These are phyloP conservation scores for Pogona vitticeps DNA, from an alignment of 2,113 vertebrate species.

Conservation along the genomic window DNA sequence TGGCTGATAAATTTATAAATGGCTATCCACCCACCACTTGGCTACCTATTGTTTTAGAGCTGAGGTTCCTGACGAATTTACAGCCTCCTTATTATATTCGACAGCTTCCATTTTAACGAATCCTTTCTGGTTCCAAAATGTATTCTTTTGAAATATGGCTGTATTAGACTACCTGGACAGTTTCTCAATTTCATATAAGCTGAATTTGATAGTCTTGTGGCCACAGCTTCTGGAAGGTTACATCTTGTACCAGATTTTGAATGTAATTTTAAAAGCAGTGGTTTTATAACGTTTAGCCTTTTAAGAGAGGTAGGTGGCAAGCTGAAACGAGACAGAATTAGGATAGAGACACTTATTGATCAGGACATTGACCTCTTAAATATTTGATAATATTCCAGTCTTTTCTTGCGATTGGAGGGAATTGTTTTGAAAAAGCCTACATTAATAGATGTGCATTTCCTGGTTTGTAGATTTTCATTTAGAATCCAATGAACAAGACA, in stretches of 20 bases:
- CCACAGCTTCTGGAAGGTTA: background rate
- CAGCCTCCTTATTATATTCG: background rate
- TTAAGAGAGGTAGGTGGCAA: background rate
- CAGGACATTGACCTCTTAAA: background rate
- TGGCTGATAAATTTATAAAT: background rate
- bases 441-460: background rate
- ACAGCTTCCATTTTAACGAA: background rate
- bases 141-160: background rate
- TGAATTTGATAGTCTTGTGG: background rate
- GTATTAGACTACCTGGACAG: background rate
- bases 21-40: background rate
- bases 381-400: background rate
- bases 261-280: too few species aligned
- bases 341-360: background rate
- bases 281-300: background rate
- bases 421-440: background rate
- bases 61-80: background rate
- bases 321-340: background rate
- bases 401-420: background rate
- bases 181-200: background rate
- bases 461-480: background rate
- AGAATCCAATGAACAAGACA: background rate
- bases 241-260: background rate
- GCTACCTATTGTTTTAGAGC: background rate
- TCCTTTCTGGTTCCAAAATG: background rate